Conservation (phyloP, 2,797 vertebrate genomes). For the Periophthalmus magnuspinnatus region DNA sequence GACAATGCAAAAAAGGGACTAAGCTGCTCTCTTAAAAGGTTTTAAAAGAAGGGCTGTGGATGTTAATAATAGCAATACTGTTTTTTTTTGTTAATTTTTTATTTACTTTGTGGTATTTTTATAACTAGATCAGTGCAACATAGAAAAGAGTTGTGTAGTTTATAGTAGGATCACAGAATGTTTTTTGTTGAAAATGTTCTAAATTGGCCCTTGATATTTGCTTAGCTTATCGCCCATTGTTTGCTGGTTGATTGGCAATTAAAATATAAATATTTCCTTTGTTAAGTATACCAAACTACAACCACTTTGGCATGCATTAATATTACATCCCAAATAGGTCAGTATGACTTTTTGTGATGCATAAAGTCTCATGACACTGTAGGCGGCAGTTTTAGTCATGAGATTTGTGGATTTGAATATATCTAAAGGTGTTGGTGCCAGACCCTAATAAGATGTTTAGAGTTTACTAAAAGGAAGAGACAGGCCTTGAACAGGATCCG, state of each 20-base stretch:
- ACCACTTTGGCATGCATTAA: background rate
- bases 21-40: too few species aligned
- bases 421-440: slow-evolving; percentile 12
- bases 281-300: background rate
- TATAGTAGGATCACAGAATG: too few species aligned
- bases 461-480: slow-evolving; percentile 56
- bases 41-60: too few species aligned
- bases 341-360: background rate
- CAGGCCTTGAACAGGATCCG: slow-evolving; percentile 63
- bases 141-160: too few species aligned
- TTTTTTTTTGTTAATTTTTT: too few species aligned
- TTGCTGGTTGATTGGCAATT: background rate
- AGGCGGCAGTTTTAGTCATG: too few species aligned
- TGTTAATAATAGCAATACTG: too few species aligned
- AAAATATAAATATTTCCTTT: background rate
- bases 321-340: background rate
- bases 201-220: too few species aligned
- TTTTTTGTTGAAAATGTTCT: too few species aligned
- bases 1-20: background rate
- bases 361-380: background rate
- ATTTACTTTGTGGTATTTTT: too few species aligned
- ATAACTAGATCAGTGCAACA: too few species aligned
- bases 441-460: slow-evolving; percentile 28
- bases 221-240: background rate
- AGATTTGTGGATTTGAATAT: background rate